phyloP scores from a whole-genome alignment of 2,888 invertebrate species.

The Agrochola litura region DNA sequence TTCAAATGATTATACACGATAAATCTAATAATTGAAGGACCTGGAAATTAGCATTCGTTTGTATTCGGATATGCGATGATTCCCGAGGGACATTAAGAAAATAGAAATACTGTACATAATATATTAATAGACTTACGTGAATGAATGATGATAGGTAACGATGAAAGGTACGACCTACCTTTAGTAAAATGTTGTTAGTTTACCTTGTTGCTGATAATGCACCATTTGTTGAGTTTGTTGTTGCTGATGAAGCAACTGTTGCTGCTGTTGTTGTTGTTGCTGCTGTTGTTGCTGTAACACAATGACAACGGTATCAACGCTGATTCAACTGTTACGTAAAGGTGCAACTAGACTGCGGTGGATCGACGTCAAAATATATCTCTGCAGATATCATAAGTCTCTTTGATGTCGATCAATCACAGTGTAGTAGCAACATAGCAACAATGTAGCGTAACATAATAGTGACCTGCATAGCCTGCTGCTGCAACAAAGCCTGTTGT shows the following conservation, averaged over 20 bases:
- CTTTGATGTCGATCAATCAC: neutral
- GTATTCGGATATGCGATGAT: too few species aligned
- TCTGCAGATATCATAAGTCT: neutral
- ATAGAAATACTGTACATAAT: neutral
- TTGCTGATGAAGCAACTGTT: constrained; percentile 81
- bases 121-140: constrained; percentile 19
- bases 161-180: neutral
- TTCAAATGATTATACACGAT: too few species aligned
- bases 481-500: constrained; percentile 82
- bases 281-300: constrained; percentile 78
- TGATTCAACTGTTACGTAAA: neutral
- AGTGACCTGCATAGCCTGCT: constrained; percentile 82
- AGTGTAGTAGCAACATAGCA: neutral
- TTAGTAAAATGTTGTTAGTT: neutral
- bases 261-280: constrained; percentile 83
- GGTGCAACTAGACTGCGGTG: neutral
- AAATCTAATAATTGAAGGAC: too few species aligned
- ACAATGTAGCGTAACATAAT: constrained; percentile 41
- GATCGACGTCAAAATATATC: neutral
- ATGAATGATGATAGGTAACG: neutral
- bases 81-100: too few species aligned
- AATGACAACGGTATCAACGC: constrained; percentile 41
- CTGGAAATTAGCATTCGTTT: too few species aligned
- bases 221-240: constrained; percentile 86
- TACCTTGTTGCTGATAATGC: constrained; percentile 86